These are phyloP conservation scores for Romanogobio albipinnatus DNA, from an alignment of 2,113 vertebrate genomes.

Conservation along the genomic window DNA sequence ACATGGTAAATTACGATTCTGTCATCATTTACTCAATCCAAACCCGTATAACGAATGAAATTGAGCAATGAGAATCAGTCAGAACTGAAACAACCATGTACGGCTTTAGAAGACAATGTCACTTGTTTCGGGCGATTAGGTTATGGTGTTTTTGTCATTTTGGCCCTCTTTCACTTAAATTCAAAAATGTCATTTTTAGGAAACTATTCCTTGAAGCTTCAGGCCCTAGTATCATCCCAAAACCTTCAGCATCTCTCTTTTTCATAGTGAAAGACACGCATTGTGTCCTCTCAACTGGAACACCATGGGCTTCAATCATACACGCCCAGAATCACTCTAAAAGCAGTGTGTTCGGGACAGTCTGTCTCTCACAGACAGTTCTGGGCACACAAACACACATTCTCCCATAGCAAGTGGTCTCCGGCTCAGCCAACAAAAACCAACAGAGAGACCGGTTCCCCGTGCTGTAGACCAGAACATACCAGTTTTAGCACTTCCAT, in stretches of 20 bases:
- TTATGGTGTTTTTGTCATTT: neutral
- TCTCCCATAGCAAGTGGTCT: slow-evolving; percentile 20
- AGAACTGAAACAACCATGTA: neutral
- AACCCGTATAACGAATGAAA: neutral
- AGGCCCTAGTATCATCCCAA: neutral
- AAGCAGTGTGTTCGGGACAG: slow-evolving; percentile 29
- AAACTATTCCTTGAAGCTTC: neutral
- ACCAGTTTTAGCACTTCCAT: neutral
- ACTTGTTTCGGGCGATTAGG: neutral
- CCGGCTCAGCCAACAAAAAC: slow-evolving; percentile 3
- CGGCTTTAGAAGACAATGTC: neutral
- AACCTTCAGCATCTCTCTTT: neutral
- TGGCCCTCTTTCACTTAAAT: neutral
- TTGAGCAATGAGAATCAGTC: too few species aligned
- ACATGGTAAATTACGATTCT: neutral
- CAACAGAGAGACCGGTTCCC: slow-evolving; percentile 1
- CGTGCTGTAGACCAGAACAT: neutral
- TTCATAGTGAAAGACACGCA: slow-evolving; percentile 7
- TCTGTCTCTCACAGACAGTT: slow-evolving; percentile 45
- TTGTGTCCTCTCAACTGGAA: slow-evolving; percentile 41
- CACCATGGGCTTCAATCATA: slow-evolving; percentile 19
- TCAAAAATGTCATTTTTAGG: neutral
- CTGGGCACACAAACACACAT: slow-evolving; percentile 60
- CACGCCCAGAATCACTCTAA: slow-evolving; percentile 31
- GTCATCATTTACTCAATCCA: slow-evolving; percentile 4